phyloP scores from a whole-genome alignment of 2,888 invertebrate genomes.

The Blera fallax region DNA sequence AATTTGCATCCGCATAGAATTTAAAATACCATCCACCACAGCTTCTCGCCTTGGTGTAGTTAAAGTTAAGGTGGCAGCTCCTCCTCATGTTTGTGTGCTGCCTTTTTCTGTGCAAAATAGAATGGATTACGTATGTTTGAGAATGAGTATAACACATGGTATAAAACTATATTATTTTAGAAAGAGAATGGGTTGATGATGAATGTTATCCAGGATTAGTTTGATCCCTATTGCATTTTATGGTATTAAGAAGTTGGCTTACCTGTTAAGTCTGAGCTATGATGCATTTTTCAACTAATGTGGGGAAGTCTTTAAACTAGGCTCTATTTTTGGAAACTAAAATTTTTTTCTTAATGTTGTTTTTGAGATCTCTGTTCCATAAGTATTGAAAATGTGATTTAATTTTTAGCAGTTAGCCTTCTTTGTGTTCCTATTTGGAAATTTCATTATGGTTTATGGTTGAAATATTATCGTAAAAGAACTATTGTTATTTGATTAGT shows the following conservation, averaged over 20 bases:
- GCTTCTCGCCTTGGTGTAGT: neutral
- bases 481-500: no score
- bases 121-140: neutral
- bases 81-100: neutral
- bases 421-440: no score
- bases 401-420: no score
- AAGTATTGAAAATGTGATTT: no score
- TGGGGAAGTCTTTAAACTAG: no score
- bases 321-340: no score
- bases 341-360: no score
- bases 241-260: neutral
- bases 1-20: slow-evolving; percentile 1
- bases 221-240: neutral
- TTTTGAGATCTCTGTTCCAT: no score
- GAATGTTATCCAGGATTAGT: slow-evolving; percentile 18
- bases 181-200: slow-evolving; percentile 21
- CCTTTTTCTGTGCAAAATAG: slow-evolving; percentile 11
- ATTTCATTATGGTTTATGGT: no score
- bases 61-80: neutral
- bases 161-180: neutral
- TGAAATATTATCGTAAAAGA: no score
- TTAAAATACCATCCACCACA: neutral
- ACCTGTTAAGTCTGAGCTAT: neutral
- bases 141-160: neutral
- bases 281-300: no score